Evolutionary conservation across 2,113 vertebrate species (phyloP).

Genomic region (Gymnogyps californianus): DNA sequence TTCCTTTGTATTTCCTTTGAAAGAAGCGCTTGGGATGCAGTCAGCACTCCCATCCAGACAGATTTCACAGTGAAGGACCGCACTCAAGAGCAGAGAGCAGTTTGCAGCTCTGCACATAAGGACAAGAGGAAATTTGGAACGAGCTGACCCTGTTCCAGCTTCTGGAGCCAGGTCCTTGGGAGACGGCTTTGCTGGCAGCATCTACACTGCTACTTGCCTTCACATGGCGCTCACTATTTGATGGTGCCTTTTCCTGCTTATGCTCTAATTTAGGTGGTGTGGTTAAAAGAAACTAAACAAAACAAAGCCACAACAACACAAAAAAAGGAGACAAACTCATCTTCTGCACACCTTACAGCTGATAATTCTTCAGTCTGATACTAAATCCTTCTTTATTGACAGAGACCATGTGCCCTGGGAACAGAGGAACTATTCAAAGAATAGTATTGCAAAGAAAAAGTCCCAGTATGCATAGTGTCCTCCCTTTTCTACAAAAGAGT

Average conservation of each 20-base stretch:
- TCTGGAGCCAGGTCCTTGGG: not conserved
- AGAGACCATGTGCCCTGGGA: not conserved
- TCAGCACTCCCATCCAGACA: not conserved
- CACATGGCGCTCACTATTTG: not conserved
- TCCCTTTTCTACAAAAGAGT: not conserved
- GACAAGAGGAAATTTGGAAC: not conserved
- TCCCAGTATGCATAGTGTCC: no score
- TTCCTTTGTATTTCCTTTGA: not conserved
- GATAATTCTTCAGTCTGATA: not conserved
- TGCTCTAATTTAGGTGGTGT: not conserved
- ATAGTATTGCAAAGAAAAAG: not conserved
- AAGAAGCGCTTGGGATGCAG: not conserved
- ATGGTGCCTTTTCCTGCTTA: not conserved
- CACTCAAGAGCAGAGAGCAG: not conserved
- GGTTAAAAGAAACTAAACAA: not conserved
- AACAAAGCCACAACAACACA: no score
- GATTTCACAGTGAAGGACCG: not conserved
- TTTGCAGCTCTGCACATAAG: not conserved
- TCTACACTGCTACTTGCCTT: not conserved
- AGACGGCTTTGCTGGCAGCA: not conserved
- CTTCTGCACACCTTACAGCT: not conserved
- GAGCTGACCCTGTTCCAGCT: not conserved
- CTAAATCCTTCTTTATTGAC: not conserved
- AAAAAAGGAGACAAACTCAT: not conserved
- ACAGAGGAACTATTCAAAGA: not conserved